Conservation (phyloP, 2,113 vertebrate species). For the Gopherus flavomarginatus region DNA sequence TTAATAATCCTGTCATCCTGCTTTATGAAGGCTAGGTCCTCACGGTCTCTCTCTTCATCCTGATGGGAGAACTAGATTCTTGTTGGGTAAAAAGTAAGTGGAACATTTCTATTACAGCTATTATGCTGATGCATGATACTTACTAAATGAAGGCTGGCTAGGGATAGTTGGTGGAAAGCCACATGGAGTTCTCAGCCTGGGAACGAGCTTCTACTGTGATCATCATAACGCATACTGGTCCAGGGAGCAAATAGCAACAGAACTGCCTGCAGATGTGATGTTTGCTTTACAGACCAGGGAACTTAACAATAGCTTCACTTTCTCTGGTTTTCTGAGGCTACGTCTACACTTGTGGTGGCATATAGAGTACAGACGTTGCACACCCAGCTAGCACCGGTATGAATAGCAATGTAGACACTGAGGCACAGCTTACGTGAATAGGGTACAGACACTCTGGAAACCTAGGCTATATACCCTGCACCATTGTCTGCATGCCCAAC, state of each 20-base stretch:
- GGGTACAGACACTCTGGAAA: too few species aligned
- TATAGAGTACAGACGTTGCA: too few species aligned
- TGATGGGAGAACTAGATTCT: background rate
- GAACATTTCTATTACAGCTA: background rate
- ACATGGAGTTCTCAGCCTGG: background rate
- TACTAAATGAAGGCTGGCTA: background rate
- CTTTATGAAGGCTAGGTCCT: constrained; percentile 54
- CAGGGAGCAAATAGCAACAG: background rate
- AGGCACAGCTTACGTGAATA: too few species aligned
- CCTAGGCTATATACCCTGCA: too few species aligned
- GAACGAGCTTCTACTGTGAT: background rate
- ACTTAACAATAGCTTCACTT: background rate
- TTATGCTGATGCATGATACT: background rate
- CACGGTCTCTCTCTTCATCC: background rate
- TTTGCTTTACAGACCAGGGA: background rate
- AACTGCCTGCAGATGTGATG: background rate
- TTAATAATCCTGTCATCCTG: constrained; percentile 58
- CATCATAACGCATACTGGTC: background rate
- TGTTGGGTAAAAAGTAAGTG: background rate
- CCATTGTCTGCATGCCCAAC: too few species aligned
- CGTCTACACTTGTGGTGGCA: too few species aligned
- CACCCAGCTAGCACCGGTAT: too few species aligned
- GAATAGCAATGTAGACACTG: too few species aligned
- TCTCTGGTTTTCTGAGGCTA: background rate
- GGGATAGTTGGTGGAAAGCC: rapidly evolving